These are phyloP conservation scores for Lanius ludovicianus DNA, from an alignment of 2,113 vertebrate species.

Conservation along the genomic window DNA sequence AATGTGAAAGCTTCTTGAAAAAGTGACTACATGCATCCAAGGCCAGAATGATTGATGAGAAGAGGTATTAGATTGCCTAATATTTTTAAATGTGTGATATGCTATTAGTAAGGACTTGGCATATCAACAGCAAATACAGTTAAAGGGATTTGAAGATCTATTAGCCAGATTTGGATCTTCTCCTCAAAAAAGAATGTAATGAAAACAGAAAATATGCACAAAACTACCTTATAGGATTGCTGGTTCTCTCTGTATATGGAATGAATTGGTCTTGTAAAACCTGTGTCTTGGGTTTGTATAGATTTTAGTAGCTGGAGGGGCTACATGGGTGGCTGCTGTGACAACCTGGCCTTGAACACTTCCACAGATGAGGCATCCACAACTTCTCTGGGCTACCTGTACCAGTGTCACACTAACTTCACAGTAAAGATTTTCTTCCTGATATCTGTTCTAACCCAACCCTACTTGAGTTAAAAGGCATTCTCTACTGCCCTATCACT, in stretches of 20 bases:
- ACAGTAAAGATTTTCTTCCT: background rate
- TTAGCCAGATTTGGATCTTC: background rate
- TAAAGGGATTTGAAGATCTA: background rate
- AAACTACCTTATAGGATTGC: background rate
- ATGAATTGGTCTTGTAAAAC: background rate
- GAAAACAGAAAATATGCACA: background rate
- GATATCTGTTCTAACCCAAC: background rate
- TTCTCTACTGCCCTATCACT: background rate
- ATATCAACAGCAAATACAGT: background rate
- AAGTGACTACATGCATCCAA: background rate
- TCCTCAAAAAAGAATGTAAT: background rate
- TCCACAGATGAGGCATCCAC: background rate
- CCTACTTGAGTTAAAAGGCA: background rate
- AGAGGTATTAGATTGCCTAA: background rate
- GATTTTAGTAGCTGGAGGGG: background rate
- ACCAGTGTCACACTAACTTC: background rate
- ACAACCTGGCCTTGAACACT: background rate
- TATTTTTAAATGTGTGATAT: background rate
- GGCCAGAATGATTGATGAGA: background rate
- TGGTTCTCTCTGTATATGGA: background rate
- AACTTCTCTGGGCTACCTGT: background rate
- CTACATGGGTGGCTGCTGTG: background rate
- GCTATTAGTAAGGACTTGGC: background rate
- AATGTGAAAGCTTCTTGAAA: constrained; percentile 46
- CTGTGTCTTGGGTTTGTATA: background rate